Base-by-base conservation (phyloP, 2,113 vertebrate species). In the Oreamnos americanus region DNA sequence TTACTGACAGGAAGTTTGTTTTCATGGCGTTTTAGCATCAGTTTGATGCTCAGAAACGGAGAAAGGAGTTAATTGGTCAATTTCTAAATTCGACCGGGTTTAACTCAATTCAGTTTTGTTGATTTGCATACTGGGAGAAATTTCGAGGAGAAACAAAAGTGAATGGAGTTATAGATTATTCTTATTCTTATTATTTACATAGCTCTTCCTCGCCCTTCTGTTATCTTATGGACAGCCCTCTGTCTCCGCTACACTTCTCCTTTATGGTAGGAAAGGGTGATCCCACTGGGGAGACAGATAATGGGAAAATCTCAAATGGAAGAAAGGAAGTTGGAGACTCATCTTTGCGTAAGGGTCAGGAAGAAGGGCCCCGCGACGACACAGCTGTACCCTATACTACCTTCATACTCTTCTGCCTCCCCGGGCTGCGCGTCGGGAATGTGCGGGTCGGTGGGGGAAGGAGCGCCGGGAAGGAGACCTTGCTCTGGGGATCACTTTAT, bases 1-100 rank as follows among this genome's bases (percentile, higher is more conserved):
- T 92, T 81, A 82, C 90, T 82, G 87, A 85, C 74, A 90, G 67
- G 96, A 97, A 97, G 94, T 95, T 96, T 95, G 43, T 95, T 97
- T 96, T 49, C 90, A 17, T 19, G 90, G 71, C 33, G 30, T 87
- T 94, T n/a, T 23, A 60, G 58, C 51, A 39, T 76, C 60, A 71
- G 16, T 92, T 82, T 95, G 94, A 95, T 90, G 60, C 51, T 91
- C 60, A 86, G 60, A 94, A 95, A 81, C 2, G 36, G 33, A 96
- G 57, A 82, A 96, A 79, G 51, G 83, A 74, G n/a, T 82, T 78
- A 43, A 83, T 2, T 53, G 95, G 55, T 93, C 86, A 26, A 85
- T 82, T 93, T 82, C 55, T 71, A 53, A 91, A 7, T 62, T 49
- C 17, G 14, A 1, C 5, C 55, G 23, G 28, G 67, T 85, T 76